Base-by-base conservation (phyloP, 2,113 vertebrate species). In the Apistogramma diplotaenia region DNA sequence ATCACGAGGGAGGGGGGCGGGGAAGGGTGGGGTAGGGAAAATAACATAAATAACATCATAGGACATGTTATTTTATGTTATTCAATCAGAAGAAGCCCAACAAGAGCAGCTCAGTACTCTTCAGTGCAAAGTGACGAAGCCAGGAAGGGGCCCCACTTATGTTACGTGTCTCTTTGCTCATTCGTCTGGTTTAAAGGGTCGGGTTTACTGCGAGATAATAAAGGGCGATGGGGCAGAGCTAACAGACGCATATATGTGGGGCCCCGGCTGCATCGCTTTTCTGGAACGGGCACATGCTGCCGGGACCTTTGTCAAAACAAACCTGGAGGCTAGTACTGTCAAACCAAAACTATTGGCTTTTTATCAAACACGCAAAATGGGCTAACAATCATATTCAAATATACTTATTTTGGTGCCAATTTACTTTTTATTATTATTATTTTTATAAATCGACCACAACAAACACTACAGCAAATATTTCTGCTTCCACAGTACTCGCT, bases 1-100 rank as follows among this genome's bases (percentile, higher is more conserved):
- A 93, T 92, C 94, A 89, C 83, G 96, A 94, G 96, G 85, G 59
- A 23, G 95, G 96, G 85, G 59, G 37, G 1, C 9, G 72, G 80
- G 77, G 70, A 15, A 40, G 82, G 86, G 84, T 35, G 65, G 78
- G 83, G 86, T 51, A 72, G 84, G 97, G 97, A 94, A 99, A 99
- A 99, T 99, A 99, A 99, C 98, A 99, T 99, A 99, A 99, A 99
- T 99, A 99, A 99, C 98, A 99, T 99, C 98, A 99, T 98, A 98
- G 94, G 85, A 95, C 98, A 99, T 99, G 98, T 99, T 99, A 99
- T 99, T 97, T 99, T 99, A 99, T 99, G 98, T 99, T 99, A 99
- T 99, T 99, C 97, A 99, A 96, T 98, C 96, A 95, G 82, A 95
- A 95, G 96, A 97, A 91, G 87, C 96, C 97, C 95, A 92, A 96